Base-by-base conservation (phyloP, 30 jellyfish, hydroid and myxozoan genomes). In the Chrysaora quinquecirrha region DNA sequence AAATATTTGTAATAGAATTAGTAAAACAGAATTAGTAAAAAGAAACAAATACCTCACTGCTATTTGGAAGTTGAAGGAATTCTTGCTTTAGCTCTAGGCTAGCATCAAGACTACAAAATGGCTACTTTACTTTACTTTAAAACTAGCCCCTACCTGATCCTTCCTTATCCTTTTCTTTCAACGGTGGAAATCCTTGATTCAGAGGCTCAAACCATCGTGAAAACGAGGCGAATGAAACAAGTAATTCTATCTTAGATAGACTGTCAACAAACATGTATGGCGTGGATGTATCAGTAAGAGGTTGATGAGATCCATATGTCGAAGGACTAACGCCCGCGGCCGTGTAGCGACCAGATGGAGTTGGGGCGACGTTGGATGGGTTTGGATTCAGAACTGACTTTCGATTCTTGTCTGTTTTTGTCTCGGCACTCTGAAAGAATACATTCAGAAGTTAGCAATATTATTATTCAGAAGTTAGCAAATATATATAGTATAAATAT, bases 181-280 rank as follows among this genome's bases (percentile, higher is more conserved):
- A 27, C 19, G 95, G 58, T 11, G 80, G 88, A 14, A 34, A 22
- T 3, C 78, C 33, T 54, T 85, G 88, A 4, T 34, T 38, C 9
- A 75, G 88, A 49, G 87, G 95, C 72, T 93, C 98, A 54, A 76
- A 87, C 98, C 98, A 93, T 22, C 95, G 89, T 64, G 98, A 76
- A 35, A 93, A 93, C 56, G 98, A 87, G 54, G 89, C 68, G 64
- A 93, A 87, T 9, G 90, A 64, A 12, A 93, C 85, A 2, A 87
- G 77, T 32, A 93, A 78, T 72, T 93, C 98, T 7, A 84, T 83
- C 48, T 93, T 70, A 2, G 85, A 75, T 25, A 93, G 25, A 79
- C 97, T 78, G 56, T 93, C 98, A 48, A 93, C 90, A 58, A 93
- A 79, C 62, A 93, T 63, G 75, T 64, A 93, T 0, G 96, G 97